Conservation (phyloP, 2,888 invertebrate species). For the Stenodema calcarata region DNA sequence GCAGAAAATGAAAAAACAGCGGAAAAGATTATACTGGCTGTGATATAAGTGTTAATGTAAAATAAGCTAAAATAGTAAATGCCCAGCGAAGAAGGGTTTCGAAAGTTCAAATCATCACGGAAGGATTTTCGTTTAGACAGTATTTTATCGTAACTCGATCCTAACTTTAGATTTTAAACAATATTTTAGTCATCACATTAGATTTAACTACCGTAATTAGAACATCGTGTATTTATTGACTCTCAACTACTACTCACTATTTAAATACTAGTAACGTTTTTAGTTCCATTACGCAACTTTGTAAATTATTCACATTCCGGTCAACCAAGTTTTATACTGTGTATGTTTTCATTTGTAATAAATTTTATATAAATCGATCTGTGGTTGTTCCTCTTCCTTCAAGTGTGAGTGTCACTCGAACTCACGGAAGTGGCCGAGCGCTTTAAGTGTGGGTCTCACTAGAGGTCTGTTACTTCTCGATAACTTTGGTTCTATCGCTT, state of each 20-base stretch:
- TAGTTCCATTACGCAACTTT: neutral
- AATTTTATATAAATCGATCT: neutral
- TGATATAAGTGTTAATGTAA: neutral
- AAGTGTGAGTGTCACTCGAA: no score
- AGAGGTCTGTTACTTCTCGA: no score
- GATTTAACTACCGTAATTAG: neutral
- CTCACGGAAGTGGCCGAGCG: no score
- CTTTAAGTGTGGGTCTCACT: no score
- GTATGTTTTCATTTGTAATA: constrained; percentile 8
- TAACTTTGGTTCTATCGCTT: no score
- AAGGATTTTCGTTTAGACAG: neutral
- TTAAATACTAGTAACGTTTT: neutral
- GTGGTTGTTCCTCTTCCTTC: no score
- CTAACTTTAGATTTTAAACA: neutral
- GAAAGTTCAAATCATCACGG: neutral
- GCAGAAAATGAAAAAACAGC: no score
- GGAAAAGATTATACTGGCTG: neutral
- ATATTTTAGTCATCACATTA: neutral
- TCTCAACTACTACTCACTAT: neutral
- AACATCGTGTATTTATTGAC: neutral
- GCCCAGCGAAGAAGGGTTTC: neutral
- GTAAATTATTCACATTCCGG: neutral
- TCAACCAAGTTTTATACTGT: neutral
- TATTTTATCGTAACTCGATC: neutral
- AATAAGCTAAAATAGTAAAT: neutral